Evolutionary conservation across 1,140 invertebrate genomes (phyloP).

Genomic region (Lucilia cuprina): DNA sequence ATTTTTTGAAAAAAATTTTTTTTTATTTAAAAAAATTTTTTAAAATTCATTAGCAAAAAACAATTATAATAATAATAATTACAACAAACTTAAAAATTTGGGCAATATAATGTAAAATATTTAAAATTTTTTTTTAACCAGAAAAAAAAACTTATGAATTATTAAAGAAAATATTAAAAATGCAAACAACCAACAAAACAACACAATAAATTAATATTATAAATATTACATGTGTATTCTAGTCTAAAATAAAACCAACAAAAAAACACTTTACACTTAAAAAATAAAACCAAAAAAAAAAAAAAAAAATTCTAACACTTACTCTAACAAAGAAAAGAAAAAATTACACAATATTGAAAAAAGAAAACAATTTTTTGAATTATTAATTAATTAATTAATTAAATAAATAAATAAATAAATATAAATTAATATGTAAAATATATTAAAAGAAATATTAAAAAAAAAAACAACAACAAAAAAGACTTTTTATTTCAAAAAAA

Average conservation of each 20-base stretch:
- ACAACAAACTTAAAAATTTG: neutral
- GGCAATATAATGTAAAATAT: conserved; percentile 29
- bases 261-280: neutral
- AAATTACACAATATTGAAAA: neutral
- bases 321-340: neutral
- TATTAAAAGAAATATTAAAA: conserved; percentile 1
- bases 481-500: conserved; percentile 4
- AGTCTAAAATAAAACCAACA: neutral
- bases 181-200: neutral
- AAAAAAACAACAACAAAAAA: neutral
- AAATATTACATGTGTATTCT: conserved; percentile 32
- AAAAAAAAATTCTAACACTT: neutral
- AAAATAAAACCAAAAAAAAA: neutral
- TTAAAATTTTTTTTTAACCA: neutral
- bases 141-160: neutral
- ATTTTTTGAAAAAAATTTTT: neutral
- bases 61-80: neutral
- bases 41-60: conserved; percentile 28
- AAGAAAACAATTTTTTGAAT: too few relatives aligned
- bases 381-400: neutral
- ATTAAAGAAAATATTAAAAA: conserved; percentile 6
- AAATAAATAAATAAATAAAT: too few relatives aligned
- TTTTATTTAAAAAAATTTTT: conserved; percentile 1
- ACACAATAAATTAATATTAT: conserved; percentile 27
- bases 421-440: conserved; percentile 24